These are phyloP conservation scores for Pheosia gnoma DNA, from an alignment of 2,888 invertebrate species.

Conservation along the genomic window DNA sequence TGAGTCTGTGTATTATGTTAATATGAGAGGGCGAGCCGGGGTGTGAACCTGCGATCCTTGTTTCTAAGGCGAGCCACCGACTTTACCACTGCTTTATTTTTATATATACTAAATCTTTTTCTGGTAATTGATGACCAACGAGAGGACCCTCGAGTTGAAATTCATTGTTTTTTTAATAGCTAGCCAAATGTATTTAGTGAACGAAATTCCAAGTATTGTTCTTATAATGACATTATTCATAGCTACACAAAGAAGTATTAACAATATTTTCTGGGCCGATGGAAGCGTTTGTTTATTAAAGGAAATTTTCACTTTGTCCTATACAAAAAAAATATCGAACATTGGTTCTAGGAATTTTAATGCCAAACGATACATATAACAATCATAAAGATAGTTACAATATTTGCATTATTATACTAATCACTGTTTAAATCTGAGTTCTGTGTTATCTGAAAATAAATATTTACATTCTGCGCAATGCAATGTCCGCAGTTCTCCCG, in stretches of 20 bases:
- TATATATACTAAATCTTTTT: too few species aligned
- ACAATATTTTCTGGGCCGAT: neutral
- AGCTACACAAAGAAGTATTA: neutral
- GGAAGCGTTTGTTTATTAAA: neutral
- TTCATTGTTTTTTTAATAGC: conserved; percentile 6
- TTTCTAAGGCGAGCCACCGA: too few species aligned
- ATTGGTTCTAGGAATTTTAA: neutral
- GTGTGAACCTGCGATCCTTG: too few species aligned
- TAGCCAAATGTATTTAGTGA: neutral
- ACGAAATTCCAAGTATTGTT: conserved; percentile 14
- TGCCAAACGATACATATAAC: neutral
- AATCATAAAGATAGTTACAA: neutral
- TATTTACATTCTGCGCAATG: neutral
- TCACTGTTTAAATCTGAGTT: conserved; percentile 1
- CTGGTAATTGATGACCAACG: too few species aligned
- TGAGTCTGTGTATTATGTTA: too few species aligned
- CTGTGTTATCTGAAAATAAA: neutral
- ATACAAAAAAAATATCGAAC: too few species aligned
- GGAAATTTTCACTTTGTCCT: neutral
- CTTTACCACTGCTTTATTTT: too few species aligned
- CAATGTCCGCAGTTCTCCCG: neutral
- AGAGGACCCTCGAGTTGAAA: conserved; percentile 1
- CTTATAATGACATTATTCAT: conserved; percentile 8
- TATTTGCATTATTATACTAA: neutral
- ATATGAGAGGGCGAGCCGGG: too few species aligned